Conservation (phyloP, 2,113 vertebrate species). For the Anthoscopus minutus region DNA sequence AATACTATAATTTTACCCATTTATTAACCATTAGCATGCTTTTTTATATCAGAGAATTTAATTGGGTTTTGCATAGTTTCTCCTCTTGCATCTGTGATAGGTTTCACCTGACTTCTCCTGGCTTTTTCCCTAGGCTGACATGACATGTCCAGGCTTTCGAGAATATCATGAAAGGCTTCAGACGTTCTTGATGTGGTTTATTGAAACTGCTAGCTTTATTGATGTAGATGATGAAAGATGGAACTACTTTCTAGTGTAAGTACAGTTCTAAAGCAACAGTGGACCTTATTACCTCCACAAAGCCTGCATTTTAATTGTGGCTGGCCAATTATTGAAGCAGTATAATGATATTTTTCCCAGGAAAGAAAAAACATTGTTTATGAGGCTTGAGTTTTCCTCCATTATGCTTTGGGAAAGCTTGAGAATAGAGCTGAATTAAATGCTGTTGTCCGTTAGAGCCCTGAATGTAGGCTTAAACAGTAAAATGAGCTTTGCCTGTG, state of each 20-base stretch:
- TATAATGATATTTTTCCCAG: conserved; percentile 98
- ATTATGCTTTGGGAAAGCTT: conserved; percentile 84
- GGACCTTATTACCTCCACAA: conserved; percentile 79
- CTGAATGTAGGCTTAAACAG: conserved; percentile 98
- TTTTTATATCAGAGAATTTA: conserved; percentile 39
- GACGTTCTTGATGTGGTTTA: conserved; percentile 99
- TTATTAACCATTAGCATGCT: not conserved
- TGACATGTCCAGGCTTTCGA: conserved; percentile 91
- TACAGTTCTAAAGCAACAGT: conserved; percentile 87
- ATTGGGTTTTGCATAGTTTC: conserved; percentile 42
- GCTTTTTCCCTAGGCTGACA: conserved; percentile 87
- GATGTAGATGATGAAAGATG: conserved; percentile 97
- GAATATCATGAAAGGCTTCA: conserved; percentile 97
- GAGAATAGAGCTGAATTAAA: conserved; percentile 98
- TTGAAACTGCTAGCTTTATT: conserved; percentile 99
- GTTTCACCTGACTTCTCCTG: conserved; percentile 78
- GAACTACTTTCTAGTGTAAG: conserved; percentile 99
- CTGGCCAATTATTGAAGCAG: conserved; percentile 92
- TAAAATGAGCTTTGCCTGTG: conserved; percentile 99
- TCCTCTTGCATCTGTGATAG: conserved; percentile 59
- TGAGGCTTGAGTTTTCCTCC: conserved; percentile 93
- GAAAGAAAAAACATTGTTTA: conserved; percentile 93
- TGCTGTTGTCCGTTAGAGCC: conserved; percentile 97
- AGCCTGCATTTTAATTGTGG: conserved; percentile 87
- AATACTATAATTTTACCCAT: not conserved